phyloP scores from a whole-genome alignment of 2,113 vertebrate genomes.

The Lepidothrix coronata region DNA sequence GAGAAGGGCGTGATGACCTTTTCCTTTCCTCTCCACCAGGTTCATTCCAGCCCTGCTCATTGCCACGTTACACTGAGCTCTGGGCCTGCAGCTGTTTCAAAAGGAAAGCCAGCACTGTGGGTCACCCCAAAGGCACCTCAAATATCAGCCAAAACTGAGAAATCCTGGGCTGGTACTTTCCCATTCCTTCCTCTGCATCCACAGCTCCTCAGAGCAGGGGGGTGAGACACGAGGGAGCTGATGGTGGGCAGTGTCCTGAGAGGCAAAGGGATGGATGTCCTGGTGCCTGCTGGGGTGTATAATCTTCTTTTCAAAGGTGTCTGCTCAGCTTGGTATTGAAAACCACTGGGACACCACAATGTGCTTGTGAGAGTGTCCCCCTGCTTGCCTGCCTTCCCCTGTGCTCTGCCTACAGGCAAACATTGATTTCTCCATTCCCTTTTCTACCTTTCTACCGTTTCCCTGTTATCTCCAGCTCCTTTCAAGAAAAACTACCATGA shows the following conservation, averaged over 20 bases:
- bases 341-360: rapidly evolving
- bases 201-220: not conserved
- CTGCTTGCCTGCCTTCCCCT: not conserved
- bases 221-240: not conserved
- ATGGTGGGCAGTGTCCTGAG: not conserved
- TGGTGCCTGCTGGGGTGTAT: not conserved
- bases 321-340: not conserved
- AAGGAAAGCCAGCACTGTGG: rapidly evolving
- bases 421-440: not conserved
- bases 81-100: not conserved
- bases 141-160: not conserved
- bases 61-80: not conserved
- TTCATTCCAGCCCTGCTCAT: not conserved
- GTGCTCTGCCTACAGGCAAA: not conserved
- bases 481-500: not conserved
- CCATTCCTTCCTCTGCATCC: rapidly evolving
- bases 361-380: not conserved
- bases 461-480: not conserved
- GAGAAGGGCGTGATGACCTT: conserved; percentile 38
- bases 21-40: not conserved
- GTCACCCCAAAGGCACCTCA: not conserved
- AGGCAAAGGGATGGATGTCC: not conserved
- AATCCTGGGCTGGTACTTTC: not conserved
- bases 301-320: not conserved
- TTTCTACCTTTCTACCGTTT: not conserved